phyloP scores from a whole-genome alignment of 1,140 invertebrate genomes.

The Watersipora subatra region DNA sequence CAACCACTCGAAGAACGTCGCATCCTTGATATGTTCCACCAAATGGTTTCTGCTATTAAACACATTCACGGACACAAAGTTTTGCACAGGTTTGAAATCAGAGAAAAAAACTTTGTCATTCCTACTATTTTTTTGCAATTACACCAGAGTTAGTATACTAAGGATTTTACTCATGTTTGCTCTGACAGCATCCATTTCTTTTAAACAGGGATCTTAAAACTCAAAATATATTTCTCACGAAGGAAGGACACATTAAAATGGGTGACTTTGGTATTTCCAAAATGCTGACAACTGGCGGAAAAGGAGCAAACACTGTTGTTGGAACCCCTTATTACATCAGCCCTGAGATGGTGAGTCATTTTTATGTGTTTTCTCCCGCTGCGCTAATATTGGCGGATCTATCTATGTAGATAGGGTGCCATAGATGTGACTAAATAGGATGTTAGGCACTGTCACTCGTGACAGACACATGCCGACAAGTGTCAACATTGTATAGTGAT shows the following conservation, averaged over 20 bases:
- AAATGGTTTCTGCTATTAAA: constrained; percentile 55
- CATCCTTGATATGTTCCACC: constrained; percentile 53
- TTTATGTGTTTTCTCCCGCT: constrained; percentile 7
- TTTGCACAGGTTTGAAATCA: constrained; percentile 50
- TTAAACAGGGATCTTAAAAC: constrained; percentile 58
- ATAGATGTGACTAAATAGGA: too few relatives aligned
- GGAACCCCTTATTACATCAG: constrained; percentile 69
- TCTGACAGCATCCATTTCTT: too few relatives aligned
- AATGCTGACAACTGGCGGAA: constrained; percentile 53
- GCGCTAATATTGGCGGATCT: too few relatives aligned
- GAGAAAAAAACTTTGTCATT: background rate
- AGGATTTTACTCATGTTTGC: too few relatives aligned
- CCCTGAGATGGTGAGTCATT: constrained; percentile 60
- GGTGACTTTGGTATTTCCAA: constrained; percentile 72
- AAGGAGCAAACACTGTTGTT: constrained; percentile 59
- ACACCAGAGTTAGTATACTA: background rate
- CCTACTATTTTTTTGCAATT: background rate
- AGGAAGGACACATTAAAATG: constrained; percentile 51
- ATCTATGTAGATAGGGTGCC: too few relatives aligned
- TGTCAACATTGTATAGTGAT: background rate
- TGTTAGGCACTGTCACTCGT: constrained; percentile 7
- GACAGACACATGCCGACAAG: constrained; percentile 8
- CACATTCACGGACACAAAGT: constrained; percentile 62
- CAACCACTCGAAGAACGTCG: constrained; percentile 48
- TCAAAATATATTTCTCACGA: constrained; percentile 61